phyloP scores from a whole-genome alignment of 2,888 invertebrate species.

The Spialia ferax region DNA sequence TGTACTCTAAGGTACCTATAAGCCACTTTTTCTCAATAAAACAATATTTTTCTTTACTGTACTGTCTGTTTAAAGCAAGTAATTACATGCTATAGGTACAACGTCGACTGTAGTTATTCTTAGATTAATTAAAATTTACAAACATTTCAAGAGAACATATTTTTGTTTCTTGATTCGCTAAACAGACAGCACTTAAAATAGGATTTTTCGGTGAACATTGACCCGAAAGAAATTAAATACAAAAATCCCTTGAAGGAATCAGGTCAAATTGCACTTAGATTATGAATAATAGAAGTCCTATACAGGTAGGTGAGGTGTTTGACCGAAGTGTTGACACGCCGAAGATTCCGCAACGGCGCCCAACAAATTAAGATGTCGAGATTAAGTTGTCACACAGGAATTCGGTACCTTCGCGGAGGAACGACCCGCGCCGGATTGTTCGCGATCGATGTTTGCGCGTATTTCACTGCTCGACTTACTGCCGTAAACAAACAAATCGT shows the following conservation, averaged over 20 bases:
- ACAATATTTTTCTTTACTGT: neutral
- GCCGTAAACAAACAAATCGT: slow-evolving; percentile 56
- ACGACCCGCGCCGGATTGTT: slow-evolving; percentile 49
- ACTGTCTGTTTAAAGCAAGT: neutral
- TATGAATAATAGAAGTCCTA: slow-evolving; percentile 48
- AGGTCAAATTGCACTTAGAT: slow-evolving; percentile 49
- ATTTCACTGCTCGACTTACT: slow-evolving; percentile 41
- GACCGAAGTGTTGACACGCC: slow-evolving; percentile 69
- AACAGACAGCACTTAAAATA: slow-evolving; percentile 28
- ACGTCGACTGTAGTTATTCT: neutral
- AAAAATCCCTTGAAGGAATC: slow-evolving; percentile 48
- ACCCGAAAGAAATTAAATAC: slow-evolving; percentile 45
- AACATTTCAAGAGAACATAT: slow-evolving; percentile 16
- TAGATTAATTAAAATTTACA: slow-evolving; percentile 26
- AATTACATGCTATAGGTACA: neutral
- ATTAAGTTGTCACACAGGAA: slow-evolving; percentile 70
- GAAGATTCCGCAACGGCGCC: slow-evolving; percentile 62
- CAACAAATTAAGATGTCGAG: slow-evolving; percentile 69
- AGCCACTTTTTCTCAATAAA: slow-evolving; percentile 8
- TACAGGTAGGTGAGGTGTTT: slow-evolving; percentile 69
- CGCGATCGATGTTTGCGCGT: slow-evolving; percentile 33
- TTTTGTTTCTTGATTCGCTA: slow-evolving; percentile 11
- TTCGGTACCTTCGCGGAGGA: slow-evolving; percentile 55
- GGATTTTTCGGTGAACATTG: slow-evolving; percentile 37
- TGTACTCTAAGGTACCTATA: neutral